Conservation (phyloP, 2,113 vertebrate genomes). For the Scomber scombrus region DNA sequence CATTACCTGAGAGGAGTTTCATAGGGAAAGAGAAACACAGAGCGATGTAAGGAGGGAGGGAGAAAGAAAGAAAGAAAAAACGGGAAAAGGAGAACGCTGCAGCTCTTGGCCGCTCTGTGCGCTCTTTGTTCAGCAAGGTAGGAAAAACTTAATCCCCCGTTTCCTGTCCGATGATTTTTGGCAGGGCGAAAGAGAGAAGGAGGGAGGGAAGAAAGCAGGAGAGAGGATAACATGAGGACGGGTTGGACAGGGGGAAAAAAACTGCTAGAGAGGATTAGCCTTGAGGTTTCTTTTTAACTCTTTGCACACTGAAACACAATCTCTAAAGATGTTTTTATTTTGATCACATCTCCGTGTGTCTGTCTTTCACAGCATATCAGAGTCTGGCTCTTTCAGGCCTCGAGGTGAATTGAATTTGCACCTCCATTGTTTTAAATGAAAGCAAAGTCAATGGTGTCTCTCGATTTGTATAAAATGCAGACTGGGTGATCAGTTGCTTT, state of each 20-base stretch:
- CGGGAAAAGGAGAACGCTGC: constrained; percentile 50
- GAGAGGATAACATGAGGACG: constrained; percentile 65
- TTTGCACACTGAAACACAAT: constrained; percentile 60
- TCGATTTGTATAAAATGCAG: constrained; percentile 69
- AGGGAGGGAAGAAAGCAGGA: constrained; percentile 57
- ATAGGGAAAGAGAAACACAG: constrained; percentile 46
- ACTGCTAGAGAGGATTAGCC: constrained; percentile 62
- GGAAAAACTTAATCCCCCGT: constrained; percentile 97
- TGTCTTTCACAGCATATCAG: neutral
- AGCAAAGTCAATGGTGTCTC: constrained; percentile 33
- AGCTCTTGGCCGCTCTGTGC: constrained; percentile 88
- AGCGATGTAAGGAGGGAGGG: constrained; percentile 44
- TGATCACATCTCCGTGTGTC: constrained; percentile 20
- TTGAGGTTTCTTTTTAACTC: constrained; percentile 85
- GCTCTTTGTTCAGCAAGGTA: constrained; percentile 97
- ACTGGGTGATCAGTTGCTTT: constrained; percentile 61
- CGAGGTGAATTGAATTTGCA: constrained; percentile 60
- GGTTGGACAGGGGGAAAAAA: constrained; percentile 37
- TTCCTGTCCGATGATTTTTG: constrained; percentile 98
- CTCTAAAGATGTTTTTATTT: constrained; percentile 44
- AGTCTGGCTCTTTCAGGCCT: constrained; percentile 27
- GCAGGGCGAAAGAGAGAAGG: constrained; percentile 76
- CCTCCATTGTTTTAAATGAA: constrained; percentile 65
- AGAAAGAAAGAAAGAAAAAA: constrained; percentile 34
- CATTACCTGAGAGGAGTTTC: constrained; percentile 74